Conservation (phyloP, 2,888 invertebrate species). For the Stratiomys singularior region DNA sequence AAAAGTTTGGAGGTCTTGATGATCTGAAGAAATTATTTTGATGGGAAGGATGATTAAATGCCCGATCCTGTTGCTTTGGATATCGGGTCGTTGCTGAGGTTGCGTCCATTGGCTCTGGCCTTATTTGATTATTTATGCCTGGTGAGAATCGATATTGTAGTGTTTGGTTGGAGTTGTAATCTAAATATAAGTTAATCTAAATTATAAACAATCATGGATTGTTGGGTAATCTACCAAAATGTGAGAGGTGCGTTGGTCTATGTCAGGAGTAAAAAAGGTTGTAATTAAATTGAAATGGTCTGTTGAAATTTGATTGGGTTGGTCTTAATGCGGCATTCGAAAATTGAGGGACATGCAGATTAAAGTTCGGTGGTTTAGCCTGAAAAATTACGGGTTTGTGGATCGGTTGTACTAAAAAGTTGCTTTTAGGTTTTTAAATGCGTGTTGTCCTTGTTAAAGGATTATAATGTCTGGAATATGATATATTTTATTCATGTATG, state of each 20-base stretch:
- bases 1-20: background rate
- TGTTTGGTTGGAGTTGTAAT: background rate
- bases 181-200: no score
- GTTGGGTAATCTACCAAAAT: background rate
- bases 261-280: background rate
- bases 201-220: no score
- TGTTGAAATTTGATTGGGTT: background rate
- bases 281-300: background rate
- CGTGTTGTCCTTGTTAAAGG: background rate
- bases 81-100: background rate
- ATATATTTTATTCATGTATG: conserved; percentile 52
- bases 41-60: background rate
- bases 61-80: background rate
- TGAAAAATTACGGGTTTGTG: background rate
- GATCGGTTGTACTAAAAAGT: background rate
- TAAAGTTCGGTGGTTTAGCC: background rate
- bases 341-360: background rate
- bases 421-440: background rate
- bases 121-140: background rate
- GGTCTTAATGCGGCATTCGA: conserved; percentile 8
- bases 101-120: background rate
- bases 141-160: background rate
- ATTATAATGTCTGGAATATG: conserved; percentile 12
- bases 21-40: conserved; percentile 12
- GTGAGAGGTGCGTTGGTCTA: background rate